Percentiles rank a stretch among this genome's conserved stretches.
phyloP scores from a whole-genome alignment of 2,888 invertebrate species.

The Synergus umbraculus region DNA sequence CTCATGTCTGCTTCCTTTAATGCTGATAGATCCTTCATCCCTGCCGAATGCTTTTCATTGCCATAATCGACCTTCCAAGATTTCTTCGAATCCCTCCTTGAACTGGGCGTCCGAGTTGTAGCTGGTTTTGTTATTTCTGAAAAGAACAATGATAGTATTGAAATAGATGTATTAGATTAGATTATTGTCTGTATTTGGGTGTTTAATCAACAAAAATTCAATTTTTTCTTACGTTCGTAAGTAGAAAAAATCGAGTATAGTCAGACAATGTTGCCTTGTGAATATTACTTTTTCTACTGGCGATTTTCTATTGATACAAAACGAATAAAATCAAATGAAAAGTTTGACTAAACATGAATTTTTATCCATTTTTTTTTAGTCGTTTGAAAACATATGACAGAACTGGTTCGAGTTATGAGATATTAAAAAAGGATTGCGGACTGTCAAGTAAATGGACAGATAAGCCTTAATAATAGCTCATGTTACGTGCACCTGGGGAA shows the following conservation, averaged over 20 bases:
- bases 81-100: constrained; percentile 70
- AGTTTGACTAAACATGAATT: neutral
- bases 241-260: too few relatives aligned
- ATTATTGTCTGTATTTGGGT: constrained; percentile 39
- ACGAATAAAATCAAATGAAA: neutral
- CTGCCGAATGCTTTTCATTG: constrained; percentile 68
- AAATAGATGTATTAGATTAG: too few relatives aligned
- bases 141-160: constrained; percentile 41
- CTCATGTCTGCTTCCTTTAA: constrained; percentile 64
- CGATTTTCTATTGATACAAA: neutral
- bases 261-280: too few relatives aligned
- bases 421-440: constrained; percentile 40
- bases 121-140: constrained; percentile 68
- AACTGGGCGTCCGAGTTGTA: constrained; percentile 67
- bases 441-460: constrained; percentile 44
- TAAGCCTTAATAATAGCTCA: constrained; percentile 47
- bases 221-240: too few relatives aligned
- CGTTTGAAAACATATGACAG: neutral
- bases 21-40: constrained; percentile 70
- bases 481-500: constrained; percentile 47
- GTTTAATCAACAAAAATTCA: constrained; percentile 41
- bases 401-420: constrained; percentile 14
- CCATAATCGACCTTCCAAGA: constrained; percentile 67
- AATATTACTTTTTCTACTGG: too few relatives aligned
- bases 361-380: neutral